Evolutionary conservation across 2,797 vertebrate species (phyloP), one percentile per base, ranked within the genome.

Genomic region (Antrozous pallidus): DNA sequence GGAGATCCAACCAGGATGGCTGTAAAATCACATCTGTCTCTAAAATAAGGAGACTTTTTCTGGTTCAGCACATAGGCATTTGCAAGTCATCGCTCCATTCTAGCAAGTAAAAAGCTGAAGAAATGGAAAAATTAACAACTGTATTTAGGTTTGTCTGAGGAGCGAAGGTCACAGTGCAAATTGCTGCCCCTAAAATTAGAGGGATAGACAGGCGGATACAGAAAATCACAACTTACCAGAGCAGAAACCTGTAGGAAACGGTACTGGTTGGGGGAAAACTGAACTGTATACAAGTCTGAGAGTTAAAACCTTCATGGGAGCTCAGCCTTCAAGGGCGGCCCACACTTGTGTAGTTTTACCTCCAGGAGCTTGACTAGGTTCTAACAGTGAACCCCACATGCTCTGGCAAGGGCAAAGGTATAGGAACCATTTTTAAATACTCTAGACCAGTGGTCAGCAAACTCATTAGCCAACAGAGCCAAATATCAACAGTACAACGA

Each of bases 81-180:
- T 88, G 11, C 20, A 69, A 49, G 40, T 38, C 40, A n/a, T 93
- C 12, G 38, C 20, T 87, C 28, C 17, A 22, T 51, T 20, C 77
- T 75, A 75, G 36, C 67, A 85, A 83, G 24, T 79, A n/a, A 84
- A 85, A 49, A 74, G 9, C 58, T 10, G 1, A 70, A 74, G 40
- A 69, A 79, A 33, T 71, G 54, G 63, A 31, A 86, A 88, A 61
- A 40, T 51, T 22, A 28, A 1, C 42, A 84, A 5, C 10, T n/a
- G 2, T 88, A 38, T 33, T 88, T 61, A 79, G n/a, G 16, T 84
- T 47, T 58, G 7, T 93, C 40, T 26, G 63, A 84, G 56, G n/a
- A 58, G 54, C 47, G 24, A 70, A 54, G 28, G 10, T 67, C 80
- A 28, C n/a, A 26, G 47, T 42, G 38, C 58, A 58, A 13, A 79